A percentile compares a stretch with the other conserved stretches of the same genome.
These are phyloP conservation scores for Physocephala rufipes DNA, from an alignment of 2,888 invertebrate genomes.

Conservation along the genomic window DNA sequence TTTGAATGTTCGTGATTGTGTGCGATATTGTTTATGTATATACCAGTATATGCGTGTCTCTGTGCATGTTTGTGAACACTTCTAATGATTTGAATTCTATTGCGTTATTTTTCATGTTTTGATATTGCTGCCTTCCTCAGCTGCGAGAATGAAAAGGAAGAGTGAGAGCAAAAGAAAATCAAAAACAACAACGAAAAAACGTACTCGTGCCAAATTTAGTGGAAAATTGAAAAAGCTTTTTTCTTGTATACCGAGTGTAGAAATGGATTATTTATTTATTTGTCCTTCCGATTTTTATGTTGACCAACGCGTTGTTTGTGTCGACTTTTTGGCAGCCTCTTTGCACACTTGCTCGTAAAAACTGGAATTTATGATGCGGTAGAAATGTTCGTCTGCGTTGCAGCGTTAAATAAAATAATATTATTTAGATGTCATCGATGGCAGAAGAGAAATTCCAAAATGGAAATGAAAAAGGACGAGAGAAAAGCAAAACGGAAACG, in stretches of 20 bases:
- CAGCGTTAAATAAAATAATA: background rate
- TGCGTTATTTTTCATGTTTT: background rate
- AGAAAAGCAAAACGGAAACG: background rate
- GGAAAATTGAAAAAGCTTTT: slow-evolving; percentile 60
- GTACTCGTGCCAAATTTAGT: slow-evolving; percentile 60
- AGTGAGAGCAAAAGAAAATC: no score
- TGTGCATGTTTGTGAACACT: background rate
- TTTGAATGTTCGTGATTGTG: background rate
- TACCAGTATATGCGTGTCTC: background rate
- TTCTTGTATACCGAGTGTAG: background rate
- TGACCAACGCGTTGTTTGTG: background rate
- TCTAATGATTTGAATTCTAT: background rate
- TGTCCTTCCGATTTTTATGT: background rate
- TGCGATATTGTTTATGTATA: background rate
- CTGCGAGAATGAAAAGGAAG: slow-evolving; percentile 62
- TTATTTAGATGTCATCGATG: slow-evolving; percentile 9
- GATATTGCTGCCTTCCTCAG: slow-evolving; percentile 42
- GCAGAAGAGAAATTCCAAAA: background rate
- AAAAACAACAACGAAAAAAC: no score
- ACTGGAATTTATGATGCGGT: slow-evolving; percentile 15
- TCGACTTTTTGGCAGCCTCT: background rate
- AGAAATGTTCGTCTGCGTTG: slow-evolving; percentile 1
- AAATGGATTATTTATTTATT: slow-evolving; percentile 20
- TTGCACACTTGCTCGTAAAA: background rate
- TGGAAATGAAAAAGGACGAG: background rate